These are phyloP conservation scores for Crenichthys baileyi DNA, from an alignment of 2,797 vertebrate species.

Conservation along the genomic window DNA sequence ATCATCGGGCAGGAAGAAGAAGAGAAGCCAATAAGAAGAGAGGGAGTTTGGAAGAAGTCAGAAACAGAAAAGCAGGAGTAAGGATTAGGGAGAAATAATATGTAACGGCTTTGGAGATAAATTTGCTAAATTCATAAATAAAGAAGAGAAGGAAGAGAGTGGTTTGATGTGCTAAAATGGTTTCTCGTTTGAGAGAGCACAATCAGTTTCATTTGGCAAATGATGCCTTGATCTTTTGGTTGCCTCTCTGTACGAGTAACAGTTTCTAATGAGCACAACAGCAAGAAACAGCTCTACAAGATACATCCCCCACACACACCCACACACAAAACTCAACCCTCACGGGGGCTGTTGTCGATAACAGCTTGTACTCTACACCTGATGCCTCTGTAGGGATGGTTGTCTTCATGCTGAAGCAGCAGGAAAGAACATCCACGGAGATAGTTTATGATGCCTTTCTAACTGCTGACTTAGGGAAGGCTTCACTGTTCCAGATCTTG, in stretches of 20 bases:
- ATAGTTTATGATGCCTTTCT: slow-evolving; percentile 52
- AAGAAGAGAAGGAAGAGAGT: neutral
- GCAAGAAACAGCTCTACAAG: slow-evolving; percentile 5
- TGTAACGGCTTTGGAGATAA: neutral
- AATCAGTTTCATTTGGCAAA: slow-evolving; percentile 16
- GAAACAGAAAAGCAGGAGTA: neutral
- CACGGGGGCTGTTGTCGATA: slow-evolving; percentile 55
- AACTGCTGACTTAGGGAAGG: slow-evolving; percentile 51
- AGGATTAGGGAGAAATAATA: neutral
- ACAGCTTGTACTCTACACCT: slow-evolving; percentile 59
- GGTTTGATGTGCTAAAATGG: slow-evolving; percentile 1
- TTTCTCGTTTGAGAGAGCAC: slow-evolving; percentile 9
- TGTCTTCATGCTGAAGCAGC: slow-evolving; percentile 51
- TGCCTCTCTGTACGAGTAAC: slow-evolving; percentile 10
- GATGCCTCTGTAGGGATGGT: slow-evolving; percentile 54
- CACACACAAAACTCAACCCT: slow-evolving; percentile 34
- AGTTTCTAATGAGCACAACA: slow-evolving; percentile 18
- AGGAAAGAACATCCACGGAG: slow-evolving; percentile 42
- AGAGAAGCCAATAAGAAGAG: slow-evolving; percentile 17
- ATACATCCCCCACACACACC: slow-evolving; percentile 36
- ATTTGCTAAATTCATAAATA: slow-evolving; percentile 4
- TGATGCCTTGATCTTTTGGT: slow-evolving; percentile 14
- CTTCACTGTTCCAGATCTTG: slow-evolving; percentile 53
- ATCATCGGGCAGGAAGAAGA: slow-evolving; percentile 69
- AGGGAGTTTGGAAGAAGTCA: neutral